Evolutionary conservation across 2,888 invertebrate genomes (phyloP).

Genomic region (Diarsia brunnea): DNA sequence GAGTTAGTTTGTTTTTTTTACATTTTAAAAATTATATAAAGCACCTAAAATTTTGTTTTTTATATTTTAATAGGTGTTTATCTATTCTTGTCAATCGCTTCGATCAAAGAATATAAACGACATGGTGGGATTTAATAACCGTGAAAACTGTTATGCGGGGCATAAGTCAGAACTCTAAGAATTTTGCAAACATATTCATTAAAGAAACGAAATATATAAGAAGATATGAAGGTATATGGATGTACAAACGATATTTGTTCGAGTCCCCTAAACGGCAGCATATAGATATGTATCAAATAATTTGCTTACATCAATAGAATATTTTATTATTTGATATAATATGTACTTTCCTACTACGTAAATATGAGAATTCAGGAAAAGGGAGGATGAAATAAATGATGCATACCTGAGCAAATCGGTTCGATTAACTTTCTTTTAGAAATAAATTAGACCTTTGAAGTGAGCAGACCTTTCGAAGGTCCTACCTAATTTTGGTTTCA

Average conservation of each 20-base stretch:
- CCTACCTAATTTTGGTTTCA: slow-evolving; percentile 31
- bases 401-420: slow-evolving; percentile 51
- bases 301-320: slow-evolving; percentile 39
- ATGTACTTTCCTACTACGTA: slow-evolving; percentile 1
- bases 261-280: slow-evolving; percentile 3
- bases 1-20: background rate
- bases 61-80: background rate
- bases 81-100: background rate
- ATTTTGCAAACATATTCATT: background rate
- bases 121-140: background rate
- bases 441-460: slow-evolving; percentile 54
- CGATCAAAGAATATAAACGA: background rate
- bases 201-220: background rate
- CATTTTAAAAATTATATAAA: background rate
- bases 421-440: slow-evolving; percentile 59
- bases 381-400: slow-evolving; percentile 33
- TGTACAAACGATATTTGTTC: slow-evolving; percentile 1
- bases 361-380: slow-evolving; percentile 39
- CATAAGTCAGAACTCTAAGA: background rate
- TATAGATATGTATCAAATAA: slow-evolving; percentile 23
- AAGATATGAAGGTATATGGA: background rate
- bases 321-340: slow-evolving; percentile 42
- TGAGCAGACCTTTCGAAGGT: slow-evolving; percentile 34
- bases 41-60: background rate
- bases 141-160: background rate